These are phyloP conservation scores for Sepiola atlantica DNA, from an alignment of 2,888 invertebrate species.

Conservation along the genomic window DNA sequence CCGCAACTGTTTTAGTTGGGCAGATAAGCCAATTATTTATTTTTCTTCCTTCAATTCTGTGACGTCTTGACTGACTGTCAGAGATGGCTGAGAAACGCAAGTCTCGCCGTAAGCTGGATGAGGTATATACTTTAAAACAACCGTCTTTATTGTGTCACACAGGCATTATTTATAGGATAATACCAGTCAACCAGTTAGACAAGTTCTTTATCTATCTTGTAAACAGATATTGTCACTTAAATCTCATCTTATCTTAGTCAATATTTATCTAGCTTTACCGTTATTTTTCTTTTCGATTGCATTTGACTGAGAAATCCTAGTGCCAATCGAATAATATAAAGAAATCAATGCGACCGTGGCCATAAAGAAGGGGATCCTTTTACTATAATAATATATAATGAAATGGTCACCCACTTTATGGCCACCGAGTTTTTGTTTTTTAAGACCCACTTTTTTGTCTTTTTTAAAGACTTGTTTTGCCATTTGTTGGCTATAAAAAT, in stretches of 20 bases:
- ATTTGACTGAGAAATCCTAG: too few relatives aligned
- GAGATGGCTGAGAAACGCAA: slow-evolving; percentile 45
- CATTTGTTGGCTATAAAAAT: not conserved
- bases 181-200: not conserved
- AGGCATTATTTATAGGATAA: not conserved
- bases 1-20: not conserved
- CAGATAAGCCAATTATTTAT: not conserved
- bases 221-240: not conserved
- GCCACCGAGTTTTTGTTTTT: not conserved
- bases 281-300: not conserved
- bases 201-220: not conserved
- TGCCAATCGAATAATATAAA: not conserved
- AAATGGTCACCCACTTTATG: not conserved
- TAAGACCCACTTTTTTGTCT: not conserved
- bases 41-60: not conserved
- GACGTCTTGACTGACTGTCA: slow-evolving; percentile 23
- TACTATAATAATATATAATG: not conserved
- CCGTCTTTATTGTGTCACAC: slow-evolving; percentile 22
- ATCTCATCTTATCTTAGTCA: not conserved
- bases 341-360: not conserved
- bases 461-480: not conserved
- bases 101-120: slow-evolving; percentile 44
- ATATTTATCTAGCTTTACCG: not conserved
- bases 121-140: slow-evolving; percentile 39
- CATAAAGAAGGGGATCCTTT: not conserved